Percentiles rank a stretch among this genome's conserved stretches.
Evolutionary conservation across 1,140 invertebrate species (phyloP).

Genomic region (Cecropterus lyciades): DNA sequence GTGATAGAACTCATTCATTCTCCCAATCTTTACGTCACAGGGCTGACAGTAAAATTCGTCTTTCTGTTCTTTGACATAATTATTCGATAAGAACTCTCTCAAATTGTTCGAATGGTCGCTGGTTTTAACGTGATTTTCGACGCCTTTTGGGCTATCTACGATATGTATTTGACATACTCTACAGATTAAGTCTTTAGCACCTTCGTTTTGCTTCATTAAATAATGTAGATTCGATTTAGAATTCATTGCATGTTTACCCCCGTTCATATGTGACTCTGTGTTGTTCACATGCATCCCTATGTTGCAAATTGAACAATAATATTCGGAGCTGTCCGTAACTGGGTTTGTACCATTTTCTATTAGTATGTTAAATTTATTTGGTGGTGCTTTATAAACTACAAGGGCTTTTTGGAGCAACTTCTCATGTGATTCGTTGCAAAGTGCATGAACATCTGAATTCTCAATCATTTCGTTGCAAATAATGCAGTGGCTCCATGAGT

Average conservation of each 20-base stretch:
- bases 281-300: slow-evolving; percentile 3
- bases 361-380: neutral
- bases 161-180: slow-evolving; percentile 33
- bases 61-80: neutral
- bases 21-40: neutral
- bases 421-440: slow-evolving; percentile 23
- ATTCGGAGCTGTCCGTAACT: neutral
- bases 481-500: slow-evolving; percentile 25
- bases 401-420: slow-evolving; percentile 20
- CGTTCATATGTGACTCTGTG: slow-evolving; percentile 2
- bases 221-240: slow-evolving; percentile 13
- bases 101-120: slow-evolving; percentile 5
- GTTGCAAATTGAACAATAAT: slow-evolving; percentile 15
- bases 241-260: neutral
- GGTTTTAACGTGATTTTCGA: slow-evolving; percentile 30
- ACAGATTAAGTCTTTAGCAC: slow-evolving; percentile 17
- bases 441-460: slow-evolving; percentile 20
- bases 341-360: neutral
- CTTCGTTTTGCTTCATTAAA: neutral
- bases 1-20: slow-evolving; percentile 23
- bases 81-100: neutral
- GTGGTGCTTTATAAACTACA: neutral
- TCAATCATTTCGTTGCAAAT: slow-evolving; percentile 36
- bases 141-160: slow-evolving; percentile 19
- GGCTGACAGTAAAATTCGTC: slow-evolving; percentile 16